Evolutionary conservation across 2,113 vertebrate genomes (phyloP), one percentile per base, ranked within the genome.

Genomic region (Thamnaconus septentrionalis): DNA sequence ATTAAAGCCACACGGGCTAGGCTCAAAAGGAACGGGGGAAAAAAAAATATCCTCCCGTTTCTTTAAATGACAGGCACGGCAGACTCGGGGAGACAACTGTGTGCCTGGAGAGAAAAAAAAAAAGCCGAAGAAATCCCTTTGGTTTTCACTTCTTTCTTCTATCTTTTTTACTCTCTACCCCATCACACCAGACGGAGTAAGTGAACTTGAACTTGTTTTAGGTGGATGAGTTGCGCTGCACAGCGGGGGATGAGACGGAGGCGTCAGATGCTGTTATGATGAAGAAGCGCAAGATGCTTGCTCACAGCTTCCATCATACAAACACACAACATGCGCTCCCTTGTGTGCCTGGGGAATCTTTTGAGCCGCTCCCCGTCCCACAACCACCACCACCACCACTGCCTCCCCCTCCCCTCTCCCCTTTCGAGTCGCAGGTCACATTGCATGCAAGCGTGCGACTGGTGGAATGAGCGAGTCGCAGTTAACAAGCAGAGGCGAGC

Each of bases 41-140:
- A 88, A 79, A 31, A 52, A n/a, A 48, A 7, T 48, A 1, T 10
- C 68, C 76, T 73, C 69, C 67, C 44, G 62, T 87, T 86, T 84
- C 76, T 74, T 76, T 60, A 84, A 86, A 86, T 80, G 80, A 81
- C 79, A 76, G 58, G 69, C 63, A 84, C 81, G 78, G 71, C 57
- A 31, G 18, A 31, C 18, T 31, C 18, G 2, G 18, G 18, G 18
- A 31, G 18, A 31, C 18, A 31, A 31, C 18, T 31, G 18, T 31
- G 18, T 31, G 18, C 18, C 18, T 31, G 18, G 18, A 31, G 18
- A 31, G 18, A 31, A 31, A 31, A 31, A 31, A 31, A 31, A 39
- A 53, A 8, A 7, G 43, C 65, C 49, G 58, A 41, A 69, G 31
- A 74, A 55, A 54, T 9, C 8, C 8, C 62, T 78, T 81, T 71